These are phyloP conservation scores for Pristionchus entomophagus DNA, from an alignment of 2,888 invertebrate genomes.

Conservation along the genomic window DNA sequence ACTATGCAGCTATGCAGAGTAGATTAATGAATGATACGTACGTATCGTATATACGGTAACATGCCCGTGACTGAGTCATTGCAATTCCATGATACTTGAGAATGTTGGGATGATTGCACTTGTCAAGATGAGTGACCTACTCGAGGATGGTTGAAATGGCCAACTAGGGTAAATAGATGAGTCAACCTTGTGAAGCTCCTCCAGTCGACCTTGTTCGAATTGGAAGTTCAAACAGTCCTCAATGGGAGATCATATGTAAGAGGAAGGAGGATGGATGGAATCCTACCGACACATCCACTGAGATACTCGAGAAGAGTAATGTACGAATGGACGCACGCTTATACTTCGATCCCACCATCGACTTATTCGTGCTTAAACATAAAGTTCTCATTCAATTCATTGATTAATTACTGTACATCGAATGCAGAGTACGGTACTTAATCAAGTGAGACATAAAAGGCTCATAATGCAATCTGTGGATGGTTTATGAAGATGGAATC, in stretches of 20 bases:
- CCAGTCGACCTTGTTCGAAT: slow-evolving; percentile 36
- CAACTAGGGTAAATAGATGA: background rate
- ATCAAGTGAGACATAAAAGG: background rate
- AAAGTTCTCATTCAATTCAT: no score
- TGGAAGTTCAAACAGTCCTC: background rate
- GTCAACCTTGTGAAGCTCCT: slow-evolving; percentile 11
- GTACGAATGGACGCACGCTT: background rate
- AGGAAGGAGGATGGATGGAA: no score
- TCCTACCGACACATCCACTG: background rate
- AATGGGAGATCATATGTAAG: background rate
- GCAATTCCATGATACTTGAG: slow-evolving; percentile 32
- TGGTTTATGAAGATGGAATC: slow-evolving; percentile 42
- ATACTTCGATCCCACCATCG: background rate
- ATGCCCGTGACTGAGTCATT: background rate
- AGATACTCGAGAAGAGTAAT: slow-evolving; percentile 1
- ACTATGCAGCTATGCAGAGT: no score
- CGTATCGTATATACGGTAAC: background rate
- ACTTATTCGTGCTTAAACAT: background rate
- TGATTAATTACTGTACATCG: no score
- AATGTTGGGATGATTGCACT: background rate
- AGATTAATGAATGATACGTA: no score
- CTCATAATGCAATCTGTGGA: slow-evolving; percentile 40
- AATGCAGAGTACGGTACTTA: no score
- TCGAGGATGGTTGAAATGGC: background rate
- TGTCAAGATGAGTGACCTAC: slow-evolving; percentile 14